Conservation (phyloP, 2,113 vertebrate species). For the Holacanthus passer region DNA sequence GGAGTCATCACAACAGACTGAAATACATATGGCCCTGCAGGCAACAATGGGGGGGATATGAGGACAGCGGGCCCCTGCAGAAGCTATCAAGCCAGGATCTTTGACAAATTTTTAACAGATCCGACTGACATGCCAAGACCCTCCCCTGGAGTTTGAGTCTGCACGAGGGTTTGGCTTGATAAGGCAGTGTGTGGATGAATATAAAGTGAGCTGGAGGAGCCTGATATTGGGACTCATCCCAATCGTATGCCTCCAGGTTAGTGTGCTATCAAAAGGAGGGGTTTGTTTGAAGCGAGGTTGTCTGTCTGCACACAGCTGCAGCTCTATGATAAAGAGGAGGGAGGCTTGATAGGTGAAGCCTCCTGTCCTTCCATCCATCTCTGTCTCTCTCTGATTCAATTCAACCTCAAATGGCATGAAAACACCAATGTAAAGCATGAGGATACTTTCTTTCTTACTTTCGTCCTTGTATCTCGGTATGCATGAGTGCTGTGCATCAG, state of each 20-base stretch:
- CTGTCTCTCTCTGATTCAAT: conserved; percentile 43
- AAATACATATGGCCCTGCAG: conserved; percentile 47
- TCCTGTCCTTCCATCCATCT: conserved; percentile 43
- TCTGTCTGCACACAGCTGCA: conserved; percentile 69
- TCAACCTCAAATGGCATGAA: conserved; percentile 26
- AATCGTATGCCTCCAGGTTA: conserved; percentile 76
- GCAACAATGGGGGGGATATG: conserved; percentile 3
- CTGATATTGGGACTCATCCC: conserved; percentile 65
- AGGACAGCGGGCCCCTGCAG: conserved; percentile 49
- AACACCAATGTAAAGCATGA: conserved; percentile 20
- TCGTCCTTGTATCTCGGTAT: background rate
- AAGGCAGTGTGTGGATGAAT: conserved; percentile 67
- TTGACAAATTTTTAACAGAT: conserved; percentile 58
- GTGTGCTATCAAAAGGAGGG: conserved; percentile 65
- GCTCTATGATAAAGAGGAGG: conserved; percentile 71
- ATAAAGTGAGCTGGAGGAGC: conserved; percentile 63
- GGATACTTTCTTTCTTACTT: background rate
- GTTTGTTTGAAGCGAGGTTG: conserved; percentile 72
- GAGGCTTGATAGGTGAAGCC: conserved; percentile 63
- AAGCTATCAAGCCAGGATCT: conserved; percentile 58
- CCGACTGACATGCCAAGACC: conserved; percentile 47
- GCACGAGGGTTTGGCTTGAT: conserved; percentile 64
- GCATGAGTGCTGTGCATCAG: background rate
- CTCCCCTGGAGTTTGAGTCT: conserved; percentile 50
- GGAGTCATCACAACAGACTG: conserved; percentile 33